Evolutionary conservation across 64 coral and sea anemone genomes (phyloP), one percentile per base, ranked within the genome.

Genomic region (Stylophora pistillata): DNA sequence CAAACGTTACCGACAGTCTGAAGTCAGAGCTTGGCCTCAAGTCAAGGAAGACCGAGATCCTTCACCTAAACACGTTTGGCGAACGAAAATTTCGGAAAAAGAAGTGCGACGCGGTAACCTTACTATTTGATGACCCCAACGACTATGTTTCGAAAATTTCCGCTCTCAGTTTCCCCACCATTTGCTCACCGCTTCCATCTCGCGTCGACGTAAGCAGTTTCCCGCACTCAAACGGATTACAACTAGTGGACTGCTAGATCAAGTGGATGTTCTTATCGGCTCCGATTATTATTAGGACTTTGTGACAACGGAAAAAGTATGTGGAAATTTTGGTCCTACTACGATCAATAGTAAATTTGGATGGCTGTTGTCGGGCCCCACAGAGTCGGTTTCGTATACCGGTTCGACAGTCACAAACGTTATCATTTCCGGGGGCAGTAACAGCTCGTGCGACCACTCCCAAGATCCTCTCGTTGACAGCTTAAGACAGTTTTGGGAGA

Each of bases 231-330:
- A 30, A 90, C 20, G 88, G 56, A 20, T 58, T 91, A 27, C 53
- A 91, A 34, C 53, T 75, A 47, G 73, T 34, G 37, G 18, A 75
- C 37, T 17, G 33, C 20, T 7, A n/a, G n/a, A n/a, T n/a, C n/a
- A n/a, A n/a, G n/a, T n/a, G n/a, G 72, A 59, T 20, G 68, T 84
- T 37, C 72, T 91, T 12, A 66, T 92, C 60, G 84, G 53, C 30
- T 86, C 84, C 21, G 90, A 92, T 34, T 23, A 66, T 29, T 94
- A 94, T 20, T 94, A 88, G 87, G 56, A 94, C 17, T 74, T 89
- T 61, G 69, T 94, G 31, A 86, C 33, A 9, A 88, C 87, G 12
- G 81, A 79, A 13, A 33, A 58, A 5, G 56, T n/a, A 79, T 53
- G 54, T 55, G 80, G 92, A 64, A 63, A 86, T 54, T 37, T 12